phyloP scores from a whole-genome alignment of 2,888 invertebrate genomes.

The Heteromyza rotundicornis region DNA sequence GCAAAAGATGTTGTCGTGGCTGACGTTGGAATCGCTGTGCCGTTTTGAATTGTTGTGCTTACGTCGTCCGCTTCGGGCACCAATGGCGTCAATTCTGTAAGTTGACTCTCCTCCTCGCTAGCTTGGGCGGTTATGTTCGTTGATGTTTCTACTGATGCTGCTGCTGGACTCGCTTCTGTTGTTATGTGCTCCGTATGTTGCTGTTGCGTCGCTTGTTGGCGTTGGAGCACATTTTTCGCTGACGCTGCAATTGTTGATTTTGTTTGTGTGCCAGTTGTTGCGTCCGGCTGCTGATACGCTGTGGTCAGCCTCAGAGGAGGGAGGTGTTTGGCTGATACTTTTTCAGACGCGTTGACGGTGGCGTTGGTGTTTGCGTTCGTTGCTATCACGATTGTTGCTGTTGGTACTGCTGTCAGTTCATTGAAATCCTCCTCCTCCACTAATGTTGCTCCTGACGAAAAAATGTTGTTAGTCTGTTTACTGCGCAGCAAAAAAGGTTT shows the following conservation, averaged over 20 bases:
- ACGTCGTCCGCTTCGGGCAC: constrained; percentile 28
- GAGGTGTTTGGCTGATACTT: constrained; percentile 5
- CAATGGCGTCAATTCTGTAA: constrained; percentile 52
- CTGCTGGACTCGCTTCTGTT: constrained; percentile 25
- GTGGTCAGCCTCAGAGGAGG: constrained; percentile 26
- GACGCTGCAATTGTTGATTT: constrained; percentile 14
- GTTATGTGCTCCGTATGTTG: constrained; percentile 17
- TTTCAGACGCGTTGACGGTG: constrained; percentile 18
- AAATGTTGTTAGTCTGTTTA: constrained; percentile 53
- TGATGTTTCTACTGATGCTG: constrained; percentile 29
- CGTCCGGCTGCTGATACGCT: background rate
- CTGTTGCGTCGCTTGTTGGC: constrained; percentile 42
- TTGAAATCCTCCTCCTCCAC: constrained; percentile 58
- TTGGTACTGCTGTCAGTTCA: constrained; percentile 45
- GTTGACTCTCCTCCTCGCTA: constrained; percentile 36
- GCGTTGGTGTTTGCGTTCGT: constrained; percentile 25
- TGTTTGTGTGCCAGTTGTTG: constrained; percentile 16
- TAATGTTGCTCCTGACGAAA: constrained; percentile 57
- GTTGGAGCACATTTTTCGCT: constrained; percentile 50
- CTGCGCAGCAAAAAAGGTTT: constrained; percentile 32
- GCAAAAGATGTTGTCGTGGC: background rate
- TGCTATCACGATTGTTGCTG: constrained; percentile 33
- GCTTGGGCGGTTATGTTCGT: constrained; percentile 31
- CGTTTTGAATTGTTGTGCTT: constrained; percentile 13
- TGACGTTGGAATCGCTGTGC: constrained; percentile 21